phyloP scores from a whole-genome alignment of 2,888 invertebrate genomes.

The Drosophila ustulata region DNA sequence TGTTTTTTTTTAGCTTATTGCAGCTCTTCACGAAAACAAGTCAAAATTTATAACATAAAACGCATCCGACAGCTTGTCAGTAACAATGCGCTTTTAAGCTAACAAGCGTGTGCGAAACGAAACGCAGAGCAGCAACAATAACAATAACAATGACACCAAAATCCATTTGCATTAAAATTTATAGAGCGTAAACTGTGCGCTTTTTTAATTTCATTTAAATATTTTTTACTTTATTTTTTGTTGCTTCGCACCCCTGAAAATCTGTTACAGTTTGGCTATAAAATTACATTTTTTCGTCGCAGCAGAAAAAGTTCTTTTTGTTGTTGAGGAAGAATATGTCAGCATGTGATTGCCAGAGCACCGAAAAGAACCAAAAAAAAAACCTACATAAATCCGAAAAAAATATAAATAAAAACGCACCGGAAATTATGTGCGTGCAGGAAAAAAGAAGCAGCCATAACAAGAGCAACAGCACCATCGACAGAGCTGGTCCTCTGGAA shows the following conservation, averaged over 20 bases:
- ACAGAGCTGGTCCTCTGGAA: conserved; percentile 29
- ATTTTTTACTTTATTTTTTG: conserved; percentile 26
- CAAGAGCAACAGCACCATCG: neutral
- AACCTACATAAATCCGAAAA: conserved; percentile 10
- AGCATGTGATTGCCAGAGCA: conserved; percentile 69
- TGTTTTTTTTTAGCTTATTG: conserved; percentile 20
- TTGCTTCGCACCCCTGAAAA: conserved; percentile 55
- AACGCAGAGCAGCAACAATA: conserved; percentile 39
- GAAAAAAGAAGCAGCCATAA: conserved; percentile 24
- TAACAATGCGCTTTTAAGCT: conserved; percentile 74
- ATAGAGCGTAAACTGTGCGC: conserved; percentile 79
- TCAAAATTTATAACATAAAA: conserved; percentile 76
- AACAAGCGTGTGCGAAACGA: conserved; percentile 73
- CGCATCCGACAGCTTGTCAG: conserved; percentile 77
- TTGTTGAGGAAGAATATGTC: conserved; percentile 71
- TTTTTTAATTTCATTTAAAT: conserved; percentile 75
- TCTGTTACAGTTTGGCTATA: conserved; percentile 76
- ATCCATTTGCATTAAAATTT: conserved; percentile 83
- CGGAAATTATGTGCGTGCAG: conserved; percentile 76
- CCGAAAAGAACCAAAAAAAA: conserved; percentile 17
- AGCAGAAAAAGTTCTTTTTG: conserved; percentile 51
- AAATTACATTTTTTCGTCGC: conserved; percentile 62
- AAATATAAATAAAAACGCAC: conserved; percentile 62
- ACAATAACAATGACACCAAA: conserved; percentile 37
- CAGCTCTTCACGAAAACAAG: conserved; percentile 60